These are phyloP conservation scores for Odontomachus brunneus DNA, from an alignment of 1,140 invertebrate species.

Conservation along the genomic window DNA sequence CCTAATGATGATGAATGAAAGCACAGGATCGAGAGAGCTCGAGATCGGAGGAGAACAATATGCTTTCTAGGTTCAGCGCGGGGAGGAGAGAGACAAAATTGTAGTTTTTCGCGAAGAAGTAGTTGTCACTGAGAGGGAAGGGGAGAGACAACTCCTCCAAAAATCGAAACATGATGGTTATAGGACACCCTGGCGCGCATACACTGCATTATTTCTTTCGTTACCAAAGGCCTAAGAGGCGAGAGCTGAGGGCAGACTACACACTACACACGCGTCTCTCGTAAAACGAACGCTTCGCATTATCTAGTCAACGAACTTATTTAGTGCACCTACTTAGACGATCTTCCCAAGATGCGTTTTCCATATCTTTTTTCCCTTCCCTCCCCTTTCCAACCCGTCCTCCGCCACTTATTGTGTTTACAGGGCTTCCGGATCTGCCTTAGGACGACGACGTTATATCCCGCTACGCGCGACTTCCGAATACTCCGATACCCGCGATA, in stretches of 20 bases:
- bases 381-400: too few species aligned
- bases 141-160: too few species aligned
- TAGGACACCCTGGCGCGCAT: conserved; percentile 6
- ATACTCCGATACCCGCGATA: too few species aligned
- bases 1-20: too few species aligned
- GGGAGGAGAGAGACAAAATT: too few species aligned
- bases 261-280: conserved; percentile 17
- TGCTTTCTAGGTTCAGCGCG: too few species aligned
- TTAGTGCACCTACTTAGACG: conserved; percentile 20
- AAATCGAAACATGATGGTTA: not conserved
- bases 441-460: too few species aligned
- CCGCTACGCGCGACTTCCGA: not conserved
- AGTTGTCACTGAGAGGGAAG: too few species aligned
- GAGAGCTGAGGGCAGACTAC: conserved; percentile 9
- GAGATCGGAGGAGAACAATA: too few species aligned
- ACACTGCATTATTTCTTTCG: conserved; percentile 23
- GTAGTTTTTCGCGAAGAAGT: too few species aligned
- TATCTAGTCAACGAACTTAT: conserved; percentile 71
- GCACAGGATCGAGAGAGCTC: too few species aligned
- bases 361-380: conserved; percentile 9
- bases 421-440: conserved; percentile 12
- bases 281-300: conserved; percentile 44
- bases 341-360: conserved; percentile 50
- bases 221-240: conserved; percentile 60
- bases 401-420: conserved; percentile 6